phyloP scores from a whole-genome alignment of 2,113 vertebrate genomes.

The Cynopterus brachyotis region DNA sequence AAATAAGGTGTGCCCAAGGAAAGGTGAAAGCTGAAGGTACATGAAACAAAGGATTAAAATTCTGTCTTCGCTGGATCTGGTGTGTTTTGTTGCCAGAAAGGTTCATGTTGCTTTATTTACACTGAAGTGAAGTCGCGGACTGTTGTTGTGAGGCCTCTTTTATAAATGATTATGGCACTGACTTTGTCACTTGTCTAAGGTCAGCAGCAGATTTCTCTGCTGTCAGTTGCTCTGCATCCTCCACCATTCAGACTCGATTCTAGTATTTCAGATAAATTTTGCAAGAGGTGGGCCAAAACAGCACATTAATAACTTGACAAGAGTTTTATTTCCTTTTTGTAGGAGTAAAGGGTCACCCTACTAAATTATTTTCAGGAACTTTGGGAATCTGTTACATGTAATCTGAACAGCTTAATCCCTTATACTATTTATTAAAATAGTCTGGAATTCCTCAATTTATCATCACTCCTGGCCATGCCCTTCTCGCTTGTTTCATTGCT shows the following conservation, averaged over 20 bases:
- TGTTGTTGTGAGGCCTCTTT: background rate
- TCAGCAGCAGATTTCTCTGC: background rate
- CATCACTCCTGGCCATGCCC: background rate
- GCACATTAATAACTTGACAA: background rate
- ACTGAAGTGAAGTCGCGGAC: background rate
- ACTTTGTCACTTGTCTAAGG: background rate
- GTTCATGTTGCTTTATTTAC: background rate
- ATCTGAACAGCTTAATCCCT: background rate
- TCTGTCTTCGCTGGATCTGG: background rate
- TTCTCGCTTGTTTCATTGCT: constrained; percentile 29
- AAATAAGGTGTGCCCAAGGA: background rate
- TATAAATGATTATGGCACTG: background rate
- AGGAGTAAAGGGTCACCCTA: background rate
- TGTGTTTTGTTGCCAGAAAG: background rate
- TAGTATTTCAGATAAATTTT: background rate
- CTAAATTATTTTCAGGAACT: constrained; percentile 12
- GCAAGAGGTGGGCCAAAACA: background rate
- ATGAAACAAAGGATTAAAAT: background rate
- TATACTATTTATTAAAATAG: background rate
- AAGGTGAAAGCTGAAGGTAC: background rate
- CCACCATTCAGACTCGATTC: background rate
- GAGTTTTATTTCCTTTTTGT: background rate
- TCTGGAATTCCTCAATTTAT: background rate
- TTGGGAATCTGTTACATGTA: background rate
- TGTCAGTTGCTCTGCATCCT: background rate